Percentiles rank a stretch among this genome's conserved stretches.
These are phyloP conservation scores for Ormyrus pomaceus DNA, from an alignment of 2,888 invertebrate species.

Conservation along the genomic window DNA sequence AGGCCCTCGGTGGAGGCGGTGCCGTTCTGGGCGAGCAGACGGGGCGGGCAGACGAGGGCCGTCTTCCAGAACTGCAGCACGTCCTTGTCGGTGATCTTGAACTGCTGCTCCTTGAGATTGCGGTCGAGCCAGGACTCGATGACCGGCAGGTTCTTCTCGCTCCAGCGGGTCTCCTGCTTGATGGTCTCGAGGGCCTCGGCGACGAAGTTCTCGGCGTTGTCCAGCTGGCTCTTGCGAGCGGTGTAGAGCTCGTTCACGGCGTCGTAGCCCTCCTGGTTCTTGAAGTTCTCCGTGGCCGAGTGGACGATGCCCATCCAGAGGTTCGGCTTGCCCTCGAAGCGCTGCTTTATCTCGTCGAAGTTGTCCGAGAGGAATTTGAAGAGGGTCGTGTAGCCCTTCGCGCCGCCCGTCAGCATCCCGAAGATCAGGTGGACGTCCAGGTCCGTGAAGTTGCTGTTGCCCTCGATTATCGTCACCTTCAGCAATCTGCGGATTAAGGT, in stretches of 20 bases:
- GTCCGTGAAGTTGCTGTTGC: slow-evolving; percentile 85
- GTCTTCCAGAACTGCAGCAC: slow-evolving; percentile 48
- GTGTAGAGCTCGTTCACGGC: slow-evolving; percentile 82
- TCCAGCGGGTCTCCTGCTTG: slow-evolving; percentile 86
- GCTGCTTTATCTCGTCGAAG: slow-evolving; percentile 82
- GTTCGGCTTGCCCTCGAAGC: slow-evolving; percentile 83
- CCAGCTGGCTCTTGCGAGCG: slow-evolving; percentile 82
- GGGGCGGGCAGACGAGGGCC: slow-evolving; percentile 38
- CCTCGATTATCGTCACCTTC: slow-evolving; percentile 83
- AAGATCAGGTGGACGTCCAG: slow-evolving; percentile 86
- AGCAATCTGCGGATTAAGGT: slow-evolving; percentile 75
- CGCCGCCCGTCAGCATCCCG: slow-evolving; percentile 84
- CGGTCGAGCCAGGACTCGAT: slow-evolving; percentile 85
- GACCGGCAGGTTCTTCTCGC: slow-evolving; percentile 84
- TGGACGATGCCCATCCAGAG: slow-evolving; percentile 87
- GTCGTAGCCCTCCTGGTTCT: slow-evolving; percentile 84
- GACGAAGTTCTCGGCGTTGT: slow-evolving; percentile 84
- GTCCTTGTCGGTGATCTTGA: slow-evolving; percentile 15
- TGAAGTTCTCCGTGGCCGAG: slow-evolving; percentile 85
- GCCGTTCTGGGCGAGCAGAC: too few species aligned
- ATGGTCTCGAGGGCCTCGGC: slow-evolving; percentile 85
- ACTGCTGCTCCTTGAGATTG: slow-evolving; percentile 72
- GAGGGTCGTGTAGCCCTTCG: slow-evolving; percentile 84
- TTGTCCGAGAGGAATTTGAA: slow-evolving; percentile 84
- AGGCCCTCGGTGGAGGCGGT: background rate